Conservation (phyloP, 2,888 invertebrate species). For the Rhagonycha fulva region DNA sequence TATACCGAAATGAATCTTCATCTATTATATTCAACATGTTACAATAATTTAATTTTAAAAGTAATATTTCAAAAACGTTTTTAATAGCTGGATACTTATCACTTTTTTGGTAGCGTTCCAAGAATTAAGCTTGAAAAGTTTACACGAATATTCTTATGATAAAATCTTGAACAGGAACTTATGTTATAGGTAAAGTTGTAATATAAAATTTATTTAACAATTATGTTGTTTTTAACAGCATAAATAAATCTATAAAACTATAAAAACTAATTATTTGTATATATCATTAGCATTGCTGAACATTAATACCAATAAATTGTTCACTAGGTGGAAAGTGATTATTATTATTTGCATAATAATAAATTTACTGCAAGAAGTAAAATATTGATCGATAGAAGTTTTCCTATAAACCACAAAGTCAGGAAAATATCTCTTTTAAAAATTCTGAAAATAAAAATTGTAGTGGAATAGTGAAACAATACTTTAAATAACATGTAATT, state of each 20-base stretch:
- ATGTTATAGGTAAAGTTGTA: not conserved
- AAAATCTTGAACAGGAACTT: not conserved
- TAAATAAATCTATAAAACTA: not conserved
- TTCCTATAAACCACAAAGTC: not conserved
- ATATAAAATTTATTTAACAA: not conserved
- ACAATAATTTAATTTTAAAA: not conserved
- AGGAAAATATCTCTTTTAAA: not conserved
- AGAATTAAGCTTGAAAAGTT: not conserved
- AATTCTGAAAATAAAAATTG: not conserved
- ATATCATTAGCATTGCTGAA: not conserved
- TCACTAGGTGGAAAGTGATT: slow-evolving; percentile 14
- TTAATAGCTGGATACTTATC: not conserved
- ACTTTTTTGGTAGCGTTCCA: not conserved
- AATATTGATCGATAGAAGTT: not conserved
- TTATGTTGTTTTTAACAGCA: not conserved
- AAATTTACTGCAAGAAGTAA: not conserved
- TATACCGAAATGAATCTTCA: not conserved
- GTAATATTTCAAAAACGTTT: not conserved
- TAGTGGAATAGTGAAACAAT: not conserved
- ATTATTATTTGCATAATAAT: slow-evolving; percentile 15
- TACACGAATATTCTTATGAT: not conserved
- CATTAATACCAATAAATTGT: not conserved
- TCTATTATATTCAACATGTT: not conserved
- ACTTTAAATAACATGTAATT: not conserved
- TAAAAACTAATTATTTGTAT: not conserved